Evolutionary conservation across 2,797 vertebrate genomes (phyloP).

Genomic region (Buphagus erythrorhynchus): DNA sequence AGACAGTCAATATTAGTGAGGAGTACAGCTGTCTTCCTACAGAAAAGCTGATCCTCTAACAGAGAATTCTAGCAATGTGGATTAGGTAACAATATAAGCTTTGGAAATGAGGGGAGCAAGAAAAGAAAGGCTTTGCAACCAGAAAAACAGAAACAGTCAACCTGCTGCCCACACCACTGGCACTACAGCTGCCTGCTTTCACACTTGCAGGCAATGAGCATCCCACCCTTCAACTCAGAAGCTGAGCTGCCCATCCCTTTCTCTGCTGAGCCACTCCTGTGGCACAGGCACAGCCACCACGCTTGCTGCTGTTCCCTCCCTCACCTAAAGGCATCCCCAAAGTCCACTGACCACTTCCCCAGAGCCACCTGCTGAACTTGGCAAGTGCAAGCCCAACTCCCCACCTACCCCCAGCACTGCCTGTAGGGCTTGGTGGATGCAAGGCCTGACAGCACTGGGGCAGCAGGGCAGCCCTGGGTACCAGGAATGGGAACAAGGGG

Average conservation of each 20-base stretch:
- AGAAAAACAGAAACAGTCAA: not conserved
- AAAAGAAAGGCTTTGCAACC: not conserved
- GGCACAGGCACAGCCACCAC: not conserved
- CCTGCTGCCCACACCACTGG: not conserved
- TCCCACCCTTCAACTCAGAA: not conserved
- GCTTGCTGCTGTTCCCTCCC: not conserved
- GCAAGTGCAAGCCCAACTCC: not conserved
- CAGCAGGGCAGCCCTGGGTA: not conserved
- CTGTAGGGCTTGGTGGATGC: not conserved
- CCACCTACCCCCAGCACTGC: no score
- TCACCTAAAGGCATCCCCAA: accelerated
- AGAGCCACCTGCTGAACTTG: not conserved
- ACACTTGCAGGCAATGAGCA: not conserved
- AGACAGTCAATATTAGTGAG: not conserved
- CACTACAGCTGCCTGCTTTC: not conserved
- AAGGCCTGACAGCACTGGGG: not conserved
- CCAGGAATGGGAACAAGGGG: accelerated
- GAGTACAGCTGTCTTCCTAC: not conserved
- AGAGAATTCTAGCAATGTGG: not conserved
- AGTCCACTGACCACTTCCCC: not conserved
- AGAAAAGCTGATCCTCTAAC: not conserved
- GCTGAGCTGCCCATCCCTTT: not conserved
- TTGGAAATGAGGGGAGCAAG: not conserved
- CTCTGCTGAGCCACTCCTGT: not conserved
- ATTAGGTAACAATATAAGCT: not conserved